phyloP scores from a whole-genome alignment of 2,797 vertebrate species.

The Schizopygopsis pylzovi region DNA sequence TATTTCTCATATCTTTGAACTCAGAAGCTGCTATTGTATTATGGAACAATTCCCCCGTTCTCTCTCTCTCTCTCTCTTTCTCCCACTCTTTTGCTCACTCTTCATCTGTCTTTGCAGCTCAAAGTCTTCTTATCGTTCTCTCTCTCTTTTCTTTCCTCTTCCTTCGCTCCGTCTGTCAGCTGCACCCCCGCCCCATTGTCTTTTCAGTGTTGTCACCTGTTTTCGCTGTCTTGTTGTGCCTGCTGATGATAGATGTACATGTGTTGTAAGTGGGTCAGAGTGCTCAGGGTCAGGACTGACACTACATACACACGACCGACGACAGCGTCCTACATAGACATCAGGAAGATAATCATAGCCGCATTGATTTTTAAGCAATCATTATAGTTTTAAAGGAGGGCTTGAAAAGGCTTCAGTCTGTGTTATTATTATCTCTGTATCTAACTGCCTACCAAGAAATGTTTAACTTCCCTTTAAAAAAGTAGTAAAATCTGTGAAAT shows the following conservation, averaged over 20 bases:
- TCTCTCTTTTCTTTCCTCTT: neutral
- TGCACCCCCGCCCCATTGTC: neutral
- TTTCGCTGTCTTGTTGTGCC: slow-evolving; percentile 42
- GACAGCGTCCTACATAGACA: neutral
- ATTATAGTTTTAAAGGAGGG: neutral
- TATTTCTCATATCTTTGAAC: slow-evolving; percentile 10
- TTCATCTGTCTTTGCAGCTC: neutral
- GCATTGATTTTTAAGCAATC: neutral
- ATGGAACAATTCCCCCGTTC: neutral
- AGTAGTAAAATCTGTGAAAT: neutral
- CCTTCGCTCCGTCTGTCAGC: neutral
- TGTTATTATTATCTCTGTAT: neutral
- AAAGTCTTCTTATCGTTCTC: slow-evolving; percentile 7
- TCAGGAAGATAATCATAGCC: neutral
- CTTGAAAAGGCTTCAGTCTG: neutral
- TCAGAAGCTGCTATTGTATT: slow-evolving; percentile 10
- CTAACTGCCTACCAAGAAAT: neutral
- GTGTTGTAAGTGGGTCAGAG: slow-evolving; percentile 57
- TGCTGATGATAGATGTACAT: slow-evolving; percentile 7
- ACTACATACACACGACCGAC: slow-evolving; percentile 24
- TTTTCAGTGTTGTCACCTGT: slow-evolving; percentile 50
- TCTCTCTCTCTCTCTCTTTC: slow-evolving; percentile 11
- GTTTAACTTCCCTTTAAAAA: neutral
- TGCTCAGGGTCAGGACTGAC: neutral
- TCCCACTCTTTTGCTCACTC: slow-evolving; percentile 34